Conservation (phyloP, 1,140 invertebrate species). For the Diplogasteroides magnus region DNA sequence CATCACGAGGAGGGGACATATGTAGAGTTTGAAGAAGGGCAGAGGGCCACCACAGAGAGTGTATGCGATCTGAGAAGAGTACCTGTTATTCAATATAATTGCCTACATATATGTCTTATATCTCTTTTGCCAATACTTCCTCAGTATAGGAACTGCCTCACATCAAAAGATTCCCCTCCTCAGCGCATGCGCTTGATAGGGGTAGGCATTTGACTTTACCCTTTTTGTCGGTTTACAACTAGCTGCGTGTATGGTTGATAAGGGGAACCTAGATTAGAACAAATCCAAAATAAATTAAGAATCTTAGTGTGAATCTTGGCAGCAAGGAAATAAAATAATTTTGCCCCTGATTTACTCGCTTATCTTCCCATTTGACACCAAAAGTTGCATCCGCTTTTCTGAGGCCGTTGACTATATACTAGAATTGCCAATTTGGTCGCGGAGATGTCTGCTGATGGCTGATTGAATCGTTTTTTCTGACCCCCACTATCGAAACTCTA, state of each 20-base stretch:
- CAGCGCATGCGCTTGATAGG: neutral
- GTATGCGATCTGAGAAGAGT: conserved; percentile 35
- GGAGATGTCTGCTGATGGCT: neutral
- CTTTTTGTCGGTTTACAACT: neutral
- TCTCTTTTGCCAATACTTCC: no score
- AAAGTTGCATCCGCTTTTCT: conserved; percentile 10
- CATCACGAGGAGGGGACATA: conserved; percentile 54
- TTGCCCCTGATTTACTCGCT: no score
- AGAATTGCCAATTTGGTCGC: no score
- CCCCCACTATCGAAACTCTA: neutral
- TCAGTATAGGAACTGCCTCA: no score
- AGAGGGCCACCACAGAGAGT: conserved; percentile 41
- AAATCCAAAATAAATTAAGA: no score
- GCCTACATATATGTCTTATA: neutral
- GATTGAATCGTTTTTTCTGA: conserved; percentile 1
- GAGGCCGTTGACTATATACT: neutral
- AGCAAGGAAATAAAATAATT: no score
- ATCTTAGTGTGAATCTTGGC: no score
- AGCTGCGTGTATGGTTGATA: conserved; percentile 32
- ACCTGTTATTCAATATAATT: neutral
- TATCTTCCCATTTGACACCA: no score
- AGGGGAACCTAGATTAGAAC: no score
- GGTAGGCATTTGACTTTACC: neutral
- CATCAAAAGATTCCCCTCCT: neutral
- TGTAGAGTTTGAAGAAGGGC: conserved; percentile 51